Evolutionary conservation across 2,888 invertebrate species (phyloP).

Genomic region (Diaperis boleti): DNA sequence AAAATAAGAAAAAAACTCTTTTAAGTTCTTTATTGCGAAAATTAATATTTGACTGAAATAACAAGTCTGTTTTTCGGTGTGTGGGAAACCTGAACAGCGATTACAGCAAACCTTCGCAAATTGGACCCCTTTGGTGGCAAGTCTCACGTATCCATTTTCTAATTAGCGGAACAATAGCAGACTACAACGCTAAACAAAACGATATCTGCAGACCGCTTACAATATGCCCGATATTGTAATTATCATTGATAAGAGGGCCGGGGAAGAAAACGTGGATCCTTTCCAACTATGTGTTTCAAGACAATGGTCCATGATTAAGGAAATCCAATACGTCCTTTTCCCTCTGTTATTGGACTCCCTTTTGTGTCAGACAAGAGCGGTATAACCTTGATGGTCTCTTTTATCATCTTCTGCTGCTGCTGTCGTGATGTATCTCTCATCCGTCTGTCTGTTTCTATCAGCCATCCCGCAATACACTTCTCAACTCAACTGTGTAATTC

Average conservation of each 20-base stretch:
- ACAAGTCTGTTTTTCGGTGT: neutral
- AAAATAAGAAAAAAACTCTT: too few species aligned
- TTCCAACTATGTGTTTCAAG: conserved; percentile 35
- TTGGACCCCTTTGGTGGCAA: conserved; percentile 14
- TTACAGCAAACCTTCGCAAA: conserved; percentile 3
- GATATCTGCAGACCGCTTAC: conserved; percentile 29
- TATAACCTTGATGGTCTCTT: conserved; percentile 30
- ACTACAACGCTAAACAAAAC: conserved; percentile 37
- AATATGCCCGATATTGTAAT: conserved; percentile 41
- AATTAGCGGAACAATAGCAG: conserved; percentile 33
- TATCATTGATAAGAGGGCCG: conserved; percentile 29
- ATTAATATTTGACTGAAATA: too few species aligned
- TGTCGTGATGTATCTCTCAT: conserved; percentile 29
- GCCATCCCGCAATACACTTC: conserved; percentile 26
- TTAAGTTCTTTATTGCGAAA: too few species aligned
- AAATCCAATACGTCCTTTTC: conserved; percentile 36
- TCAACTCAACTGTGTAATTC: conserved; percentile 42
- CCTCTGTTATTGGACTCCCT: conserved; percentile 7
- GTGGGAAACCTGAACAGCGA: neutral
- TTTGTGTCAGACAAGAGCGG: conserved; percentile 28
- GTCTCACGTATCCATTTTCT: conserved; percentile 31
- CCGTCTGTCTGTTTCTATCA: conserved; percentile 35
- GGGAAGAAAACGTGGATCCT: conserved; percentile 9
- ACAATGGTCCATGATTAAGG: conserved; percentile 43
- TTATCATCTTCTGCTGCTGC: conserved; percentile 27